phyloP scores from a whole-genome alignment of 2,797 vertebrate genomes.

The Sandelia bainsii region DNA sequence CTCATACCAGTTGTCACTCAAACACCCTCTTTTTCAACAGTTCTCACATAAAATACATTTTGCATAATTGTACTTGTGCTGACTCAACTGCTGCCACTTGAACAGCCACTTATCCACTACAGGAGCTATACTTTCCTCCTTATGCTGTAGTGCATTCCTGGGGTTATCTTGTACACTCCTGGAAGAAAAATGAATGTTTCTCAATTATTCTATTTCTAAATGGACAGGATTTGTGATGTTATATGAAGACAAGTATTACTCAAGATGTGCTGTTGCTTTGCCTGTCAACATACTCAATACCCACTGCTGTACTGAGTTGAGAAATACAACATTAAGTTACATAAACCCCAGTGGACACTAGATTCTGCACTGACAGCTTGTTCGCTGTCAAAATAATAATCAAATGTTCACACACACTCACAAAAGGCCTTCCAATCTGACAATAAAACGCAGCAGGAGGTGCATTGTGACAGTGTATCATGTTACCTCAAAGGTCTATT shows the following conservation, averaged over 20 bases:
- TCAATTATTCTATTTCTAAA: conserved; percentile 20
- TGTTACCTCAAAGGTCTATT: conserved; percentile 41
- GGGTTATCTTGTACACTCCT: neutral
- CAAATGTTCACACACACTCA: conserved; percentile 22
- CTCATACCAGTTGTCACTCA: no score
- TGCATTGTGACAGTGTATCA: conserved; percentile 47
- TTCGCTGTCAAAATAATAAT: conserved; percentile 53
- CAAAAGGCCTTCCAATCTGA: conserved; percentile 6
- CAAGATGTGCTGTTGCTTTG: conserved; percentile 31
- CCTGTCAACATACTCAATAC: neutral
- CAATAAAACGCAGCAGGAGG: conserved; percentile 20
- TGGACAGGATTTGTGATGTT: neutral
- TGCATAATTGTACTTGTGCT: no score
- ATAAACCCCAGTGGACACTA: conserved; percentile 63
- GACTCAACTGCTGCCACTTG: neutral
- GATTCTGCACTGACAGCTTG: conserved; percentile 55
- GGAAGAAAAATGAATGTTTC: neutral
- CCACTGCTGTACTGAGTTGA: conserved; percentile 26
- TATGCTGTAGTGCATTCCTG: no score
- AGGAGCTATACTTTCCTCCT: no score
- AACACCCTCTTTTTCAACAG: no score
- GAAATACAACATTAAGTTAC: conserved; percentile 61
- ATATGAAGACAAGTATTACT: conserved; percentile 18
- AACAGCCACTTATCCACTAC: no score
- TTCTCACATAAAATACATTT: no score